phyloP scores from a whole-genome alignment of 2,113 vertebrate genomes.

The Archilochus colubris region DNA sequence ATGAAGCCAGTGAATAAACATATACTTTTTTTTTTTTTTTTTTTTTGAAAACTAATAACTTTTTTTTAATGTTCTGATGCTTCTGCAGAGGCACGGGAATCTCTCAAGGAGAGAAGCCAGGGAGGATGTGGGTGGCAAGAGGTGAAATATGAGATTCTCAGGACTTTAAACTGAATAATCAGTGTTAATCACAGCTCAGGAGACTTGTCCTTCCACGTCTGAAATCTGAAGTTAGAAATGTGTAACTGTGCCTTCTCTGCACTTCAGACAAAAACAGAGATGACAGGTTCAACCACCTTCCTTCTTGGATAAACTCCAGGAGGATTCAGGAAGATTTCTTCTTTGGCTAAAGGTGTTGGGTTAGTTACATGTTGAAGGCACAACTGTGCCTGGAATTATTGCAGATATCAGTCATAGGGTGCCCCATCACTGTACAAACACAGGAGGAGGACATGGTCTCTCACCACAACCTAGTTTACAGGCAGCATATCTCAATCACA shows the following conservation, averaged over 20 bases:
- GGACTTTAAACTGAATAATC: background rate
- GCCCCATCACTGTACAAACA: background rate
- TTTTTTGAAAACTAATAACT: background rate
- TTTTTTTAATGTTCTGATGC: background rate
- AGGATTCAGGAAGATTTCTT: background rate
- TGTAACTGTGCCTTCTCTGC: background rate
- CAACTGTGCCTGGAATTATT: background rate
- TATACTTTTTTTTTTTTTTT: no score
- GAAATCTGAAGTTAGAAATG: background rate
- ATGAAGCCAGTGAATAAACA: background rate
- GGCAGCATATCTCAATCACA: background rate
- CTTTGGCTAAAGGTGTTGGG: background rate
- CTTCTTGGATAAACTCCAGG: background rate
- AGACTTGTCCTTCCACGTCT: conserved; percentile 14
- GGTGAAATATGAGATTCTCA: background rate
- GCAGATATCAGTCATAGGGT: background rate
- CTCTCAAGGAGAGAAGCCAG: background rate
- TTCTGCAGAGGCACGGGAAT: background rate
- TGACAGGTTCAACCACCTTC: background rate
- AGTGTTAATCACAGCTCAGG: background rate
- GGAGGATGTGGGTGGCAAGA: background rate
- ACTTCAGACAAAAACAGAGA: background rate
- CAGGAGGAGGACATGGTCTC: background rate
- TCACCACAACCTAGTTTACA: background rate
- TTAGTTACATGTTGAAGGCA: background rate